Evolutionary conservation across 2,113 vertebrate species (phyloP).

Genomic region (Zonotrichia leucophrys): DNA sequence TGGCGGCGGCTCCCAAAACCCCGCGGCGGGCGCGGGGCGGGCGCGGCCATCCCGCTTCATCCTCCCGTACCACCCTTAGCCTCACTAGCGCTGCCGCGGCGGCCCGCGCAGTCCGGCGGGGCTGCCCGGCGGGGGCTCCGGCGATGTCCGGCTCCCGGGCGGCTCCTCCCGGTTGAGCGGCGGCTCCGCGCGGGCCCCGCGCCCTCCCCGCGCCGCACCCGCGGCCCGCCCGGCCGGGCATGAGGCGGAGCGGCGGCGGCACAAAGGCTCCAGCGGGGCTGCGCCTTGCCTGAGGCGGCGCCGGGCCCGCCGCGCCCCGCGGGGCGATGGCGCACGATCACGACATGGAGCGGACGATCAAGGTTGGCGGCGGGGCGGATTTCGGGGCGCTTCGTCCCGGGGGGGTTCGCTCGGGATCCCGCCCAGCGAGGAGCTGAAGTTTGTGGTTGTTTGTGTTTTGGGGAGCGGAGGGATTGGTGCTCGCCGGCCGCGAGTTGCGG

Average conservation of each 20-base stretch:
- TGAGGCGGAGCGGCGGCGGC: slow-evolving; percentile 20
- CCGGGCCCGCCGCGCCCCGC: not conserved
- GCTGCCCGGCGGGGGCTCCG: too few relatives aligned
- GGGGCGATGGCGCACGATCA: slow-evolving; percentile 82
- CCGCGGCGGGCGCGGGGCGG: not conserved
- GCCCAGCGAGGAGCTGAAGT: not conserved
- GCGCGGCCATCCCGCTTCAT: not conserved
- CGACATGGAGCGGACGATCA: slow-evolving; percentile 84
- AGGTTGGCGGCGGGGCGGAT: slow-evolving; percentile 69
- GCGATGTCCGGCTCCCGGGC: too few relatives aligned
- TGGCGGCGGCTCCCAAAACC: not conserved
- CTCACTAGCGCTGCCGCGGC: not conserved
- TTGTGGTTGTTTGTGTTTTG: not conserved
- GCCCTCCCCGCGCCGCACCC: too few relatives aligned
- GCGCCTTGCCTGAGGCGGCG: slow-evolving; percentile 14
- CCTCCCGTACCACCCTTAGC: too few relatives aligned
- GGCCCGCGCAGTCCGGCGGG: too few relatives aligned
- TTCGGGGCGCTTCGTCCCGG: not conserved
- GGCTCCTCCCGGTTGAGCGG: too few relatives aligned
- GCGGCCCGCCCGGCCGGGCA: not conserved
- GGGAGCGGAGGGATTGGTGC: not conserved
- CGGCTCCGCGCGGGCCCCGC: too few relatives aligned
- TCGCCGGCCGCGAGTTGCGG: not conserved
- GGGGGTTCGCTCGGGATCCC: not conserved
- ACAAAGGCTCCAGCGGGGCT: slow-evolving; percentile 37